Base-by-base conservation (phyloP, 2,888 invertebrate genomes). In the Xylota sylvarum region DNA sequence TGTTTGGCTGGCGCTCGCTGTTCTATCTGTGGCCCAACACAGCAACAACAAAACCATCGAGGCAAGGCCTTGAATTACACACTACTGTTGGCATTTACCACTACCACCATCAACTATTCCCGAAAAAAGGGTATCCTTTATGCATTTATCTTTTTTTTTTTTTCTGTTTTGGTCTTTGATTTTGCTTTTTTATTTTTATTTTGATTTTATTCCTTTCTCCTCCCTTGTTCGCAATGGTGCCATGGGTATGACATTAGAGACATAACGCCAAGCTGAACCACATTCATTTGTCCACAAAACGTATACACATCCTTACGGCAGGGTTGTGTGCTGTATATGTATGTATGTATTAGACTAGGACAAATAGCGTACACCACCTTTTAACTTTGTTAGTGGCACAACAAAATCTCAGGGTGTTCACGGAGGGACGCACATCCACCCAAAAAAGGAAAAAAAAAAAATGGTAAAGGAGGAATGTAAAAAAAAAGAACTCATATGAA, bases 221-320 rank as follows among this genome's bases (percentile, higher is more conserved):
- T 65, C 30, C 60, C 23, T 73, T 3, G 23, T 23, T 65, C 56
- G 35, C 10, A 58, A 58, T 67, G 73, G 72, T 72, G 46, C 76
- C 80, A 80, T 80, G 80, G 76, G 76, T 77, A 72, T 76, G 80
- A 64, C 76, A 77, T 77, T 77, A 76, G 76, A 85, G 72, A 85
- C 72, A 65, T 58, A 85, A 76, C 56, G 60, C 70, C 70, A 80
- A 76, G 27, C 65, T 78, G 69, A 86, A 86, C 77, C 74, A 72
- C 81, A 86, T 86, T 82, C 78, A 77, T 86, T 82, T 73, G 60
- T 82, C 72, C 62, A 72, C 64, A 43, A 43, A 19, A 58, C 17
- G 30, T 40, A 60, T 9, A n/a, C 43, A 50, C 23, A 62, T 27
- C 0, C 23, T 23, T 1, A 19, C 19, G n/a, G 43, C 17, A 46